Evolutionary conservation across 2,797 vertebrate species (phyloP).

Genomic region (Centroberyx gerrardi): DNA sequence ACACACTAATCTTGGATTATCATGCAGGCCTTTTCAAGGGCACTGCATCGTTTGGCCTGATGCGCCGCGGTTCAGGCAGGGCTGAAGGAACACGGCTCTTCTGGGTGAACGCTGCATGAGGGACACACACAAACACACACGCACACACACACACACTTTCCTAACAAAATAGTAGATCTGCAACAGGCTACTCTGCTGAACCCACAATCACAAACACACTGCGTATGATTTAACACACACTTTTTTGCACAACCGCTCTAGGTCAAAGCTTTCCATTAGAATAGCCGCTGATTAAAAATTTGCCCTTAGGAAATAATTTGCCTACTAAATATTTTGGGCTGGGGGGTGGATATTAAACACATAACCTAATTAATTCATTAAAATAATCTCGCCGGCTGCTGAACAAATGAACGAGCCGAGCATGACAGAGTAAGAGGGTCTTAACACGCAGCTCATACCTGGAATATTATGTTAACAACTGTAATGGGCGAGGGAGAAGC

Average conservation of each 20-base stretch:
- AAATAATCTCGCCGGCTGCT: conserved; percentile 49
- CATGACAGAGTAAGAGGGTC: conserved; percentile 3
- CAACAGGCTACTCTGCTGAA: conserved; percentile 4
- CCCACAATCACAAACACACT: background rate
- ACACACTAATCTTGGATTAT: conserved; percentile 80
- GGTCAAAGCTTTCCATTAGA: conserved; percentile 49
- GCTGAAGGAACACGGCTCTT: conserved; percentile 49
- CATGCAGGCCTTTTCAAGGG: conserved; percentile 75
- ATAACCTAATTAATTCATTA: conserved; percentile 66
- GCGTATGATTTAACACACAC: conserved; percentile 35
- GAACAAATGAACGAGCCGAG: conserved; percentile 39
- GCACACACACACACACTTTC: conserved; percentile 9
- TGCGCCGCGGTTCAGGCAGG: conserved; percentile 51
- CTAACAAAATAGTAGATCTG: conserved; percentile 9
- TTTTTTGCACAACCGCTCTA: conserved; percentile 30
- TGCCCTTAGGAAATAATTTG: conserved; percentile 64
- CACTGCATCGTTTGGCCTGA: conserved; percentile 74
- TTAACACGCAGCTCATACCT: background rate
- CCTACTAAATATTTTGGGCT: conserved; percentile 71
- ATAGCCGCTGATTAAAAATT: conserved; percentile 58
- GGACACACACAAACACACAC: conserved; percentile 35
- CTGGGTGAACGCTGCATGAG: conserved; percentile 28
- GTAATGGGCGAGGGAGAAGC: background rate
- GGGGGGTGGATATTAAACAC: conserved; percentile 44
- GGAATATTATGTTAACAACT: background rate